Conservation (phyloP, 30 jellyfish, hydroid and myxozoan species). For the Hydractinia symbiolongicarpus region DNA sequence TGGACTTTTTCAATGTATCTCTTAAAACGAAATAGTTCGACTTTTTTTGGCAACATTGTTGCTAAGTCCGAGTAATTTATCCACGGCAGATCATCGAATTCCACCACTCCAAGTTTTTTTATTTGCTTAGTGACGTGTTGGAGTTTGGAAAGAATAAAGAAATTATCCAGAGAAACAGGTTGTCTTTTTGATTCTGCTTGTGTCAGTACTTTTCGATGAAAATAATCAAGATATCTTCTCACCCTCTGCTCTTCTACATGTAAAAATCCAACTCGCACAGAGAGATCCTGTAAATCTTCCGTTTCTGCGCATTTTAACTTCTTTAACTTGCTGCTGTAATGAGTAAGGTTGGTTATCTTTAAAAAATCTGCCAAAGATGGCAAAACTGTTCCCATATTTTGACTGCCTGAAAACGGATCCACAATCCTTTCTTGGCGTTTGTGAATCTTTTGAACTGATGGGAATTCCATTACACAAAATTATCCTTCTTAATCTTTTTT, state of each 20-base stretch:
- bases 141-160: not conserved
- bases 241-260: constrained; percentile 8
- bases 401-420: too few relatives aligned
- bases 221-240: constrained; percentile 3
- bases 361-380: not conserved
- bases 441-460: too few relatives aligned
- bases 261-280: not conserved
- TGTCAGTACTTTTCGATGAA: not conserved
- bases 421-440: too few relatives aligned
- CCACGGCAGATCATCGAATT: constrained; percentile 11
- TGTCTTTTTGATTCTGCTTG: constrained; percentile 1
- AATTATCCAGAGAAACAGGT: not conserved
- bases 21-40: constrained; percentile 1
- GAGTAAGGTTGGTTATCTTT: not conserved
- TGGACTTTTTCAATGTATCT: not conserved
- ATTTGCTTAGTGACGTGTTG: not conserved
- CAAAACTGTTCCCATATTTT: not conserved
- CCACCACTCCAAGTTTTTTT: constrained; percentile 1
- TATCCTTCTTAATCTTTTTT: too few relatives aligned
- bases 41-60: not conserved
- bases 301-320: constrained; percentile 6
- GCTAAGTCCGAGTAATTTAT: not conserved
- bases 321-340: not conserved
- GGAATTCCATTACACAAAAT: too few relatives aligned
- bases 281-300: not conserved